Evolutionary conservation across 2,888 invertebrate genomes (phyloP).

Genomic region (Eupithecia exiguata): DNA sequence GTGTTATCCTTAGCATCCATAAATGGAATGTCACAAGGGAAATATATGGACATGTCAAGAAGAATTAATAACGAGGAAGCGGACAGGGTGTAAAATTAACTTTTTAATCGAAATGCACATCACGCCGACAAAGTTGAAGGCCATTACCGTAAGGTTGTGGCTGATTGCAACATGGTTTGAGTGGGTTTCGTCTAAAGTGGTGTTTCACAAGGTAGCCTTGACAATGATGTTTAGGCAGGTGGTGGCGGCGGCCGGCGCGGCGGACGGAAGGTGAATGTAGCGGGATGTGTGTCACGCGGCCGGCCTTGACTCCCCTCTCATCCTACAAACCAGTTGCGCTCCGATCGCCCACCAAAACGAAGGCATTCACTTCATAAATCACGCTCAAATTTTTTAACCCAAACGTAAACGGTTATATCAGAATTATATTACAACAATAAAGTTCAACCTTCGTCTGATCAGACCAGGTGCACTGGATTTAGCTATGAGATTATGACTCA

Average conservation of each 20-base stretch:
- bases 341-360: conserved; percentile 49
- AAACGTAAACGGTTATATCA: conserved; percentile 13
- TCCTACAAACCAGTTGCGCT: conserved; percentile 60
- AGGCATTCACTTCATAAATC: conserved; percentile 42
- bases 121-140: conserved; percentile 53
- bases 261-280: conserved; percentile 80
- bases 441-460: conserved; percentile 3
- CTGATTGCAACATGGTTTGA: conserved; percentile 64
- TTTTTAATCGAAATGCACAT: conserved; percentile 49
- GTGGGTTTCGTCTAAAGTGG: conserved; percentile 62
- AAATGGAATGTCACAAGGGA: conserved; percentile 14
- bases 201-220: conserved; percentile 80
- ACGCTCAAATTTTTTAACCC: conserved; percentile 21
- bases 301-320: conserved; percentile 79
- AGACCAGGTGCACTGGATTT: conserved; percentile 34
- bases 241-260: conserved; percentile 57
- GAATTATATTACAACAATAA: neutral
- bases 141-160: conserved; percentile 53
- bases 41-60: conserved; percentile 20
- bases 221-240: conserved; percentile 73
- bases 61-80: conserved; percentile 47
- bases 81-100: conserved; percentile 20
- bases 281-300: conserved; percentile 76
- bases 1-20: conserved; percentile 22
- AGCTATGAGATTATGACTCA: conserved; percentile 38